phyloP scores from a whole-genome alignment of 2,797 vertebrate species.

The Pangasius krempfi region DNA sequence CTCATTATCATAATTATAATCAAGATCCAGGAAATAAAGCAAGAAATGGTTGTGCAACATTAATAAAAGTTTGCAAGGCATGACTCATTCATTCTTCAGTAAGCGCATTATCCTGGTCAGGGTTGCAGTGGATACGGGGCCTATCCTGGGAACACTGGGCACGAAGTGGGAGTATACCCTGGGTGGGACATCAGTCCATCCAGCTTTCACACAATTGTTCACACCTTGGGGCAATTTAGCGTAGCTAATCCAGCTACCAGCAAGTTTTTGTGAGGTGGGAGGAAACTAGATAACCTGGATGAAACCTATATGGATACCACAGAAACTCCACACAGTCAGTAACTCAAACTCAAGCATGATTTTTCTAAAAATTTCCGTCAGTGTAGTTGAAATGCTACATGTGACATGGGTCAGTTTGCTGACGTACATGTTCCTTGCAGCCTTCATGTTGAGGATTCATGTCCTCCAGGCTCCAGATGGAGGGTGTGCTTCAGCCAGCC shows the following conservation, averaged over 20 bases:
- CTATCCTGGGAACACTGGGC: neutral
- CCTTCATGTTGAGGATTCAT: conserved; percentile 26
- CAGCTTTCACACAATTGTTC: neutral
- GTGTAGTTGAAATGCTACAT: neutral
- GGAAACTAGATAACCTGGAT: neutral
- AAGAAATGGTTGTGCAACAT: neutral
- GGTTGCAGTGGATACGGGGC: neutral
- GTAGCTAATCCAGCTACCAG: neutral
- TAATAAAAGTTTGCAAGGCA: neutral
- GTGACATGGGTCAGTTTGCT: conserved; percentile 26
- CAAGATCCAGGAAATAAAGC: neutral
- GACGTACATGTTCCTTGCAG: conserved; percentile 28
- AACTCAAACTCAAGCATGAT: neutral
- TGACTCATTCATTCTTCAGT: neutral
- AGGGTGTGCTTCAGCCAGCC: conserved; percentile 24
- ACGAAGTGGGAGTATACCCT: neutral
- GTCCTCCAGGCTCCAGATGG: conserved; percentile 46
- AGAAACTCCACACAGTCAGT: neutral
- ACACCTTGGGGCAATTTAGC: neutral
- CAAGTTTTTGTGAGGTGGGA: neutral
- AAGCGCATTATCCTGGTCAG: neutral
- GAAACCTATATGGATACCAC: neutral
- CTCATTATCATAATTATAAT: neutral
- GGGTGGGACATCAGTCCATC: neutral
- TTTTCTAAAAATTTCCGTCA: neutral